phyloP scores from a whole-genome alignment of 1,140 invertebrate genomes.

The Habropoda laboriosa region DNA sequence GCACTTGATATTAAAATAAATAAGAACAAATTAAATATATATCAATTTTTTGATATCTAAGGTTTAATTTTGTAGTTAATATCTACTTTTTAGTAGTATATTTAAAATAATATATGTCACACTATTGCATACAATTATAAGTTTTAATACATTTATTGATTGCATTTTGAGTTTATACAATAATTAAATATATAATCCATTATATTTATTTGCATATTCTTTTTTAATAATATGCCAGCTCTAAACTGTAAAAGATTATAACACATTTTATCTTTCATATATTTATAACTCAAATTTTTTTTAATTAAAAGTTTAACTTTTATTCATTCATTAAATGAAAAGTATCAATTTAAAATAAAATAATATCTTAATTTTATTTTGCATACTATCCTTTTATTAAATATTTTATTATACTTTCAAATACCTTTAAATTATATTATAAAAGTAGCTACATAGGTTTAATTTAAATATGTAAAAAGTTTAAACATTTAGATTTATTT shows the following conservation, averaged over 20 bases:
- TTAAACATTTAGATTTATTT: slow-evolving; percentile 34
- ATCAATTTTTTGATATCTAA: background rate
- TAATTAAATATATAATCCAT: slow-evolving; percentile 36
- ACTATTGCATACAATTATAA: background rate
- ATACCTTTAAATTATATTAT: background rate
- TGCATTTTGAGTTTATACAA: slow-evolving; percentile 26
- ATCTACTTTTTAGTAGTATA: background rate
- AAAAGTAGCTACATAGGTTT: background rate
- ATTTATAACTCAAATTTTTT: background rate
- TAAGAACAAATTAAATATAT: background rate
- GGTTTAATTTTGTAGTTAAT: slow-evolving; percentile 7
- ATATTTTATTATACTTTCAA: background rate
- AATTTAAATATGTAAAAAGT: slow-evolving; percentile 23
- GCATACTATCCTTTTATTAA: background rate
- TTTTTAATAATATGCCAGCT: background rate
- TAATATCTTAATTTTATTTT: background rate
- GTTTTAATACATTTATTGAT: slow-evolving; percentile 5
- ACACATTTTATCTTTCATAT: background rate
- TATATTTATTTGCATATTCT: slow-evolving; percentile 14
- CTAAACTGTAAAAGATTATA: background rate
- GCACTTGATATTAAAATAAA: background rate
- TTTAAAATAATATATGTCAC: slow-evolving; percentile 27
- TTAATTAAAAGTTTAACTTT: background rate
- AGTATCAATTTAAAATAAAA: background rate
- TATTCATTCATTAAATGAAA: background rate